Evolutionary conservation across 2,113 vertebrate genomes (phyloP).

Genomic region (Potamarius usumacintae): DNA sequence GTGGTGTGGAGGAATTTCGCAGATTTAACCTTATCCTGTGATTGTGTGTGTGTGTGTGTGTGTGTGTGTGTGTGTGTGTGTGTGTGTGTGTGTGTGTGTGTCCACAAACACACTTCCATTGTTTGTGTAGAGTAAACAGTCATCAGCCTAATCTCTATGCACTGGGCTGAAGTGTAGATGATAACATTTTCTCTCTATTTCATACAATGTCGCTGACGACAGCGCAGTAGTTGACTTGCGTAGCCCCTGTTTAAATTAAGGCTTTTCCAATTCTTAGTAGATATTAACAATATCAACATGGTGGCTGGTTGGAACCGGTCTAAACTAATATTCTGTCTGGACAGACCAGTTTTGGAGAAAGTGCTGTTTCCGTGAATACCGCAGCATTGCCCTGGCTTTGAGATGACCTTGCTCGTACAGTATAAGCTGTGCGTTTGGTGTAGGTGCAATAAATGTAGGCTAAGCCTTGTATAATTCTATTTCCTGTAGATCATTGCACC

Average conservation of each 20-base stretch:
- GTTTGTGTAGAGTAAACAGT: conserved; percentile 23
- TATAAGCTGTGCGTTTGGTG: conserved; percentile 17
- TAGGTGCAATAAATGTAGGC: background rate
- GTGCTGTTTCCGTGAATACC: background rate
- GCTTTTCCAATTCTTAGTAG: background rate
- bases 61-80: background rate
- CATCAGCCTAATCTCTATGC: conserved; percentile 17
- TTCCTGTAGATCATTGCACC: background rate
- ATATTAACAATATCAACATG: background rate
- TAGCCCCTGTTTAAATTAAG: conserved; percentile 1
- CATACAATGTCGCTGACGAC: conserved; percentile 5
- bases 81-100: conserved; percentile 22
- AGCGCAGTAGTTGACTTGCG: background rate
- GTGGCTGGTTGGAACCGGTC: background rate
- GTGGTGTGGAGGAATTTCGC: conserved; percentile 55
- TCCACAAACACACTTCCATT: conserved; percentile 25
- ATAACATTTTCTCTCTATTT: conserved; percentile 20
- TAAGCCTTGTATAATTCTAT: background rate
- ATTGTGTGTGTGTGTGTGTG: conserved; percentile 24
- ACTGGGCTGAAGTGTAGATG: conserved; percentile 8
- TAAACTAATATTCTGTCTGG: background rate
- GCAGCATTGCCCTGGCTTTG: background rate
- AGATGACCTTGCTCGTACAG: background rate
- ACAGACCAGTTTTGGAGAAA: background rate
- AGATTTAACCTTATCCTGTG: conserved; percentile 48